Percentiles rank a stretch among this genome's conserved stretches.
These are phyloP conservation scores for Pilophorus perplexus DNA, from an alignment of 2,888 invertebrate species.

Conservation along the genomic window DNA sequence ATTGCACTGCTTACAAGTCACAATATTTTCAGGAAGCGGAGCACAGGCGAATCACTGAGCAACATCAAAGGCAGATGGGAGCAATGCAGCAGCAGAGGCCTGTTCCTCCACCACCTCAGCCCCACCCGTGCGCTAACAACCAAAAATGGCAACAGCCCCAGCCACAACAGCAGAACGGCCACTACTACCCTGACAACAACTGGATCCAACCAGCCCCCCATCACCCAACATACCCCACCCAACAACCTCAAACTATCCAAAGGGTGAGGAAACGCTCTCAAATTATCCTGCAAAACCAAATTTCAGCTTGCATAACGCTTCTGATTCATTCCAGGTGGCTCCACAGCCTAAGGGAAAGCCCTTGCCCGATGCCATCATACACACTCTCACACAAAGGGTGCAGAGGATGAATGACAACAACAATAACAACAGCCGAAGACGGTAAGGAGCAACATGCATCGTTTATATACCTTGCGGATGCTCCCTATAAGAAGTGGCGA, in stretches of 20 bases:
- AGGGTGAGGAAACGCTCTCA: too few relatives aligned
- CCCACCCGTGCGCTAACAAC: constrained; percentile 8
- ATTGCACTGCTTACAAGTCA: too few relatives aligned
- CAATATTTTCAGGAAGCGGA: constrained; percentile 78
- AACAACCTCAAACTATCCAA: constrained; percentile 20
- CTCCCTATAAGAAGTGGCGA: too few relatives aligned
- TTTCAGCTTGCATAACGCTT: too few relatives aligned
- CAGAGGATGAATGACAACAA: constrained; percentile 55
- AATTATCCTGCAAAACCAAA: too few relatives aligned
- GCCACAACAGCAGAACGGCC: constrained; percentile 40
- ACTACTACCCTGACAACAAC: constrained; percentile 31
- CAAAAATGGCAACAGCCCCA: constrained; percentile 19
- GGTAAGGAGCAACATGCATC: too few relatives aligned
- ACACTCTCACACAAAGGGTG: constrained; percentile 67
- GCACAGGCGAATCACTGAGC: constrained; percentile 71
- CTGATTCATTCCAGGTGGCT: too few relatives aligned
- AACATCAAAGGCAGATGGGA: constrained; percentile 53
- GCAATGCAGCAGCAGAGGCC: constrained; percentile 35
- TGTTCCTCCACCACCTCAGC: constrained; percentile 1
- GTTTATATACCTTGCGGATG: too few relatives aligned
- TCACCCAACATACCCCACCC: constrained; percentile 10
- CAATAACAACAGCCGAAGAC: constrained; percentile 48
- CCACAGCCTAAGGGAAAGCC: constrained; percentile 59
- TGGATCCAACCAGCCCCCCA: constrained; percentile 24
- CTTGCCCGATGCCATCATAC: constrained; percentile 67